Evolutionary conservation across 2,113 vertebrate species (phyloP).

Genomic region (Lagenorhynchus albirostris): DNA sequence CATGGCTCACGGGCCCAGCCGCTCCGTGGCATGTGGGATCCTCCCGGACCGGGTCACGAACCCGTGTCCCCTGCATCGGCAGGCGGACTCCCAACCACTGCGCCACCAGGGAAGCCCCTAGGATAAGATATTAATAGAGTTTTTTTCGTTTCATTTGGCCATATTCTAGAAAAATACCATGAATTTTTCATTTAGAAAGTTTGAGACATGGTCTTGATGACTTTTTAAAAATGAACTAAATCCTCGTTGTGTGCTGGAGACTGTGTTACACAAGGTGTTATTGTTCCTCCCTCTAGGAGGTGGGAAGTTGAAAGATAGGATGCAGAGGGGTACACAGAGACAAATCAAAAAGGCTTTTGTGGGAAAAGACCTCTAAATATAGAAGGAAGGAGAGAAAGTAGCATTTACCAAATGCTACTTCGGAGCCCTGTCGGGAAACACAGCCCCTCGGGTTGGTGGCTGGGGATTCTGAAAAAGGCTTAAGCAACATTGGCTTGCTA

Average conservation of each 20-base stretch:
- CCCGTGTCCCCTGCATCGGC: no score
- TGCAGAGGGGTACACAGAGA: neutral
- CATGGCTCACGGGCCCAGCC: no score
- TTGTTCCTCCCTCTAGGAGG: neutral
- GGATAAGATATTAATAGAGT: neutral
- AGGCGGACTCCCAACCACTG: no score
- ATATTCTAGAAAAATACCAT: conserved; percentile 1
- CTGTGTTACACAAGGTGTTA: neutral
- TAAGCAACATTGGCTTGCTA: neutral
- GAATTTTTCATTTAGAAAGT: conserved; percentile 21
- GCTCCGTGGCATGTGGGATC: no score
- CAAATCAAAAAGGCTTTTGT: neutral
- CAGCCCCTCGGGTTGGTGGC: neutral
- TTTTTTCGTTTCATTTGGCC: conserved; percentile 11
- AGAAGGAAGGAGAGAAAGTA: neutral
- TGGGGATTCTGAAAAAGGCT: neutral
- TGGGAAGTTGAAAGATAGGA: neutral
- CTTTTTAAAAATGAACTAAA: neutral
- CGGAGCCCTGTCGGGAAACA: neutral
- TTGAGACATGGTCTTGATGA: neutral
- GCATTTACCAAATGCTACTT: neutral
- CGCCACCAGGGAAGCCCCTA: neutral
- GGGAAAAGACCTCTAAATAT: neutral
- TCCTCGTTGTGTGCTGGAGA: neutral
- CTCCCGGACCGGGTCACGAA: no score